Percentiles rank a stretch among this genome's conserved stretches.
phyloP scores from a whole-genome alignment of 1,140 invertebrate genomes.

The Portunus trituberculatus region DNA sequence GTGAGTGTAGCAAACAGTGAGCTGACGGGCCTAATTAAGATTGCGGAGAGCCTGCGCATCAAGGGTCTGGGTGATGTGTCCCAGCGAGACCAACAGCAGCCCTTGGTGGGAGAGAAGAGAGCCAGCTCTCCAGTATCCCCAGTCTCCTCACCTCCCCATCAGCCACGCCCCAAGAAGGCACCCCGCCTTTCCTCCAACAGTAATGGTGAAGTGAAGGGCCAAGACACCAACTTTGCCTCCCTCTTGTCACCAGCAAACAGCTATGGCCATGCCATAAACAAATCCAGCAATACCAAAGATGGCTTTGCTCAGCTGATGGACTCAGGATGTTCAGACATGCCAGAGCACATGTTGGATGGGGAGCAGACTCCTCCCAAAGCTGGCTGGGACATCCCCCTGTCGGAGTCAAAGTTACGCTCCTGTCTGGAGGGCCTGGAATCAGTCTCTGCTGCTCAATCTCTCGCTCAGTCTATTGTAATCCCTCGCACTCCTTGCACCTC shows the following conservation, averaged over 20 bases:
- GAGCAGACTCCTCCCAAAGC: constrained; percentile 55
- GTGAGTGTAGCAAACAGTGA: constrained; percentile 95
- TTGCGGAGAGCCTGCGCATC: constrained; percentile 90
- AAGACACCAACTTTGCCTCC: constrained; percentile 65
- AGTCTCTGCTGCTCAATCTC: constrained; percentile 62
- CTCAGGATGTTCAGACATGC: constrained; percentile 59
- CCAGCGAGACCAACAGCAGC: constrained; percentile 72
- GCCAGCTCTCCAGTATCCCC: constrained; percentile 69
- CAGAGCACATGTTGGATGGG: constrained; percentile 58
- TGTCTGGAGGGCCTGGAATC: constrained; percentile 69
- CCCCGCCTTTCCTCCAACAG: constrained; percentile 60
- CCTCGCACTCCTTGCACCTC: constrained; percentile 63
- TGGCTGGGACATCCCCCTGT: constrained; percentile 61
- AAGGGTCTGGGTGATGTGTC: constrained; percentile 92
- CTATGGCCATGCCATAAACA: constrained; percentile 69
- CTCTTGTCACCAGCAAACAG: constrained; percentile 68
- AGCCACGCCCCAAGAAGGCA: constrained; percentile 68
- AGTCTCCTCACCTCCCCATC: constrained; percentile 61
- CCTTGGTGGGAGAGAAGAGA: constrained; percentile 69
- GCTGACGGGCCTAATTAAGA: constrained; percentile 91
- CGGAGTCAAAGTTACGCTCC: constrained; percentile 66
- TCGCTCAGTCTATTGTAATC: constrained; percentile 66
- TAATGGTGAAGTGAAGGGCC: constrained; percentile 64
- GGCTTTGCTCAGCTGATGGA: constrained; percentile 74
- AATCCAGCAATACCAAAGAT: constrained; percentile 48